A percentile compares a stretch with the other conserved stretches of the same genome.
Conservation (phyloP, 2,113 vertebrate genomes). For the Pomatorhinus ruficollis region DNA sequence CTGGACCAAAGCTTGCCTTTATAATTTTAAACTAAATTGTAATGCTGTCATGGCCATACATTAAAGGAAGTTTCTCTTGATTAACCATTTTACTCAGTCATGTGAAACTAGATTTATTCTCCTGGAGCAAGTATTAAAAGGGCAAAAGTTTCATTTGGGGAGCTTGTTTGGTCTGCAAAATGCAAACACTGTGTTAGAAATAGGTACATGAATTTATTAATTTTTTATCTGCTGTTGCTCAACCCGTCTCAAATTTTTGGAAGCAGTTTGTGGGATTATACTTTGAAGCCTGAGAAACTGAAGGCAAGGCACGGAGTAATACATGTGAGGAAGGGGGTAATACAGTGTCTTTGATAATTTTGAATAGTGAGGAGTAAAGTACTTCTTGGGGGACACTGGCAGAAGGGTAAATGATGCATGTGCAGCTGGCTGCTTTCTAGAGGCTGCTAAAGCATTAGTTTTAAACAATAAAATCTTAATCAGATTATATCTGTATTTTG, state of each 20-base stretch:
- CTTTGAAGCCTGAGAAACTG: neutral
- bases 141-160: neutral
- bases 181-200: neutral
- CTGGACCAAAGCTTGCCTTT: neutral
- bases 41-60: neutral
- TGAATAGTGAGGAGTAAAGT: neutral
- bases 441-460: neutral
- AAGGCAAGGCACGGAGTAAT: neutral
- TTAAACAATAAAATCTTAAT: neutral
- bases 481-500: neutral
- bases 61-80: conserved; percentile 11
- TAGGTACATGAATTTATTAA: neutral
- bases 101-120: conserved; percentile 28
- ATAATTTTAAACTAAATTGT: conserved; percentile 21
- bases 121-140: neutral
- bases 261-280: neutral
- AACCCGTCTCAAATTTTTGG: neutral
- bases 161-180: neutral
- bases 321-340: neutral
- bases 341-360: neutral
- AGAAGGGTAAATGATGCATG: neutral
- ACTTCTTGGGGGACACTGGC: neutral
- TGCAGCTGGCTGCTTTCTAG: neutral
- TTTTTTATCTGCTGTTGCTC: neutral
- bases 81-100: conserved; percentile 30